A percentile compares a stretch with the other conserved stretches of the same genome.
phyloP scores from a whole-genome alignment of 2,113 vertebrate genomes.

The Tachysurus fulvidraco region DNA sequence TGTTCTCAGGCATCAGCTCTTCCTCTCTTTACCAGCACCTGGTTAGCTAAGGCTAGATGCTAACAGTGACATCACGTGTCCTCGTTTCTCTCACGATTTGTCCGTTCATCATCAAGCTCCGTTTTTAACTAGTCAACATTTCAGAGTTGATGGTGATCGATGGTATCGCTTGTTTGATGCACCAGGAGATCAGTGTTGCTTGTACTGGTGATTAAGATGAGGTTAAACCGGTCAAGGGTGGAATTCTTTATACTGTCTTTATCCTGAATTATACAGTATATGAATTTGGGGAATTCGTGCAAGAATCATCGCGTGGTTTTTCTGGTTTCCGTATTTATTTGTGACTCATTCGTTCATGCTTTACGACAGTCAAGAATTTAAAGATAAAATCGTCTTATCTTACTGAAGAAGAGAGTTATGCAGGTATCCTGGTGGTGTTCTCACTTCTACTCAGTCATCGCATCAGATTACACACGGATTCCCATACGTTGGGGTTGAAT shows the following conservation, averaged over 20 bases:
- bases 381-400: neutral
- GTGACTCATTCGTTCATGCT: too few species aligned
- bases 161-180: neutral
- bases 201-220: constrained; percentile 1
- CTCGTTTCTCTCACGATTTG: neutral
- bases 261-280: neutral
- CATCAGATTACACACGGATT: neutral
- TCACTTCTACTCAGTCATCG: neutral
- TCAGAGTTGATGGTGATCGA: constrained; percentile 29
- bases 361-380: too few species aligned
- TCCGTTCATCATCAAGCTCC: neutral
- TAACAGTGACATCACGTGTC: neutral
- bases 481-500: neutral
- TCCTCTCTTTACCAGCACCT: neutral
- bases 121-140: constrained; percentile 19
- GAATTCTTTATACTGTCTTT: neutral
- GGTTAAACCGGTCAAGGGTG: neutral
- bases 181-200: neutral
- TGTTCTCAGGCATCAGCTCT: neutral
- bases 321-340: too few species aligned
- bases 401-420: neutral
- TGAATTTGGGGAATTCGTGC: neutral
- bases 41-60: neutral
- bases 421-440: neutral
- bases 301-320: neutral